A percentile compares a stretch with the other conserved stretches of the same genome.
Evolutionary conservation across 2,797 vertebrate genomes (phyloP).

Genomic region (Rhabdomys pumilio): DNA sequence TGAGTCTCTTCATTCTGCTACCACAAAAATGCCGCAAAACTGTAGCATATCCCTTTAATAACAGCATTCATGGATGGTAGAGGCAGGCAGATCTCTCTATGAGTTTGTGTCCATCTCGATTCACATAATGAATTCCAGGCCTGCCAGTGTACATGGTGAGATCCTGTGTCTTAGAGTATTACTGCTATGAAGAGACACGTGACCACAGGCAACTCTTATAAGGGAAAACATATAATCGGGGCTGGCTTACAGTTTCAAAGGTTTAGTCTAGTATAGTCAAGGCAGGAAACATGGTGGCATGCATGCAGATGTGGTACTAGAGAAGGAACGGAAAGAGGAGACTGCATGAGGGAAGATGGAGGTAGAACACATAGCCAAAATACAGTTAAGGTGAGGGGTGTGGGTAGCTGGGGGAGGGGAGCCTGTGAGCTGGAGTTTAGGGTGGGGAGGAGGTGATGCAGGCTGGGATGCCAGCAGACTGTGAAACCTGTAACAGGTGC

Average conservation of each 20-base stretch:
- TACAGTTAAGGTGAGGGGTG: background rate
- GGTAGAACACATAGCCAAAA: background rate
- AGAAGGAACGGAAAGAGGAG: background rate
- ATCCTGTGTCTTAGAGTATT: background rate
- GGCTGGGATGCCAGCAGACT: background rate
- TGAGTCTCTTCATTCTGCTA: background rate
- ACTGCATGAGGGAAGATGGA: background rate
- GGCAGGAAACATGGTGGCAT: background rate
- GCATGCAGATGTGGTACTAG: background rate
- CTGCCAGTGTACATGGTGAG: background rate
- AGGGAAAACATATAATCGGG: background rate
- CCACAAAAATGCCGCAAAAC: background rate
- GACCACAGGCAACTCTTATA: background rate
- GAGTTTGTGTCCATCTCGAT: too few species aligned
- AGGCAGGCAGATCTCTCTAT: background rate
- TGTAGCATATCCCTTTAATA: background rate
- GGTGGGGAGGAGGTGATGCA: background rate
- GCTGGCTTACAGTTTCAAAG: background rate
- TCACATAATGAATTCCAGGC: background rate
- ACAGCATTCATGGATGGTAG: background rate
- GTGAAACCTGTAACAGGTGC: background rate
- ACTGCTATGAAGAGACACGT: background rate
- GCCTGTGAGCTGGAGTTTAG: background rate
- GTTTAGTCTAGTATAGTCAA: background rate
- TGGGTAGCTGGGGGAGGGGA: background rate